Evolutionary conservation across 2,888 invertebrate species (phyloP).

Genomic region (Cactoblastis cactorum): DNA sequence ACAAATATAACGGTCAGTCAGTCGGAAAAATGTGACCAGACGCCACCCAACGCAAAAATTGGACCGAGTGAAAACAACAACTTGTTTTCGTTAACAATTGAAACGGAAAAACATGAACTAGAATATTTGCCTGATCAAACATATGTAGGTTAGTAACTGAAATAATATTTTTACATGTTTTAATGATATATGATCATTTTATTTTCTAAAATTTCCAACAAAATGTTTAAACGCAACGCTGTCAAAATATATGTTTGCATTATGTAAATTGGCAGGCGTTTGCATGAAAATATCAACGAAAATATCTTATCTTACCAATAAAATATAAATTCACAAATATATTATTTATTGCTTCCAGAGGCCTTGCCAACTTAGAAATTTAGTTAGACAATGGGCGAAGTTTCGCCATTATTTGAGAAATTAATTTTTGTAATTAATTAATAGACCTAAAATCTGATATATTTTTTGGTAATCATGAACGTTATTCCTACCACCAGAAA

Average conservation of each 20-base stretch:
- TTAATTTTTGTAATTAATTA: too few species aligned
- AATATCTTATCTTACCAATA: too few species aligned
- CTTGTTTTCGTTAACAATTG: slow-evolving; percentile 46
- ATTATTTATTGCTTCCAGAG: too few species aligned
- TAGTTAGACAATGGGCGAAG: too few species aligned
- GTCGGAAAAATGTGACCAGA: slow-evolving; percentile 56
- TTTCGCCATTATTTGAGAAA: too few species aligned
- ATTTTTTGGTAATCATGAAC: too few species aligned
- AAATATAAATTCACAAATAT: too few species aligned
- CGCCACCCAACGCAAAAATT: slow-evolving; percentile 42
- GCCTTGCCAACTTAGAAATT: too few species aligned
- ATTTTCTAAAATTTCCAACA: neutral
- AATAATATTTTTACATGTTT: too few species aligned
- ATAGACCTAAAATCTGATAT: too few species aligned
- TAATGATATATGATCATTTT: too few species aligned
- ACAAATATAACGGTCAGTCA: slow-evolving; percentile 26
- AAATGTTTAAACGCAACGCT: neutral
- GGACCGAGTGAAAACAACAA: slow-evolving; percentile 46
- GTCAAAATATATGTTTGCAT: neutral
- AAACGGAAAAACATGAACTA: slow-evolving; percentile 34
- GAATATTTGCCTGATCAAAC: slow-evolving; percentile 58
- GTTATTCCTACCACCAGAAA: too few species aligned
- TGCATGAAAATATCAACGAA: neutral
- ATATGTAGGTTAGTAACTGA: slow-evolving; percentile 40
- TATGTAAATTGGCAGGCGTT: neutral